Base-by-base conservation (phyloP, 2,888 invertebrate species). In the Crioceris asparagi region DNA sequence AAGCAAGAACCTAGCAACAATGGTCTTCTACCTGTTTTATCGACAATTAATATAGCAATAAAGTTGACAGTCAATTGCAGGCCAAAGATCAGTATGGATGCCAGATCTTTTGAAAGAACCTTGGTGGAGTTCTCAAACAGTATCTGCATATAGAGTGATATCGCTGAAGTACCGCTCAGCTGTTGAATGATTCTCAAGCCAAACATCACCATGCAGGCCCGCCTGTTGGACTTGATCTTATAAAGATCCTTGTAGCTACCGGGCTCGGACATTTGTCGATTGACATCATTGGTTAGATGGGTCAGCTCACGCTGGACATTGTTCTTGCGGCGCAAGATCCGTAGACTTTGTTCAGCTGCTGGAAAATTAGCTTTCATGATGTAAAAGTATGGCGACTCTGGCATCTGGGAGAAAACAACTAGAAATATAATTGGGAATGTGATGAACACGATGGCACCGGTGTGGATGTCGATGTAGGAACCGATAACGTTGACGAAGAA, bases 301-400 rank as follows among this genome's bases (percentile, higher is more conserved):
- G 36, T 31, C 17, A 58, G 41, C 41, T 61, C 61, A 18, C 48
- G 46, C 2, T 50, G 50, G 2, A 59, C 56, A 34, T 59, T 49
- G 4, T 43, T 41, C 12, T 34, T 48, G 27, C 52, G 46, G 35
- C 59, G 43, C 11, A 61, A 44, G 35, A 45, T 46, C 19, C 36
- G 37, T 30, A 61, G 43, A n/a, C 51, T 45, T 15, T 44, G 36
- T 40, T 49, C 48, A 0, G 60, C 60, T 32, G 53, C 47, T 2
- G 46, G 46, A 4, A 39, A 31, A 14, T 40, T 43, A 2, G 48
- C 44, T 38, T 53, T 53, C 53, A 58, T 56, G 2, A 60, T 27
- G 4, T 51, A 44, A 38, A 52, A 57, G 39, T 61, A 61, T 1
- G 61, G 61, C 2, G 54, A 54, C 46, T 61, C 61, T 0, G 61